Base-by-base conservation (phyloP, 2,888 invertebrate genomes). In the Stenchaetothrips biformis region DNA sequence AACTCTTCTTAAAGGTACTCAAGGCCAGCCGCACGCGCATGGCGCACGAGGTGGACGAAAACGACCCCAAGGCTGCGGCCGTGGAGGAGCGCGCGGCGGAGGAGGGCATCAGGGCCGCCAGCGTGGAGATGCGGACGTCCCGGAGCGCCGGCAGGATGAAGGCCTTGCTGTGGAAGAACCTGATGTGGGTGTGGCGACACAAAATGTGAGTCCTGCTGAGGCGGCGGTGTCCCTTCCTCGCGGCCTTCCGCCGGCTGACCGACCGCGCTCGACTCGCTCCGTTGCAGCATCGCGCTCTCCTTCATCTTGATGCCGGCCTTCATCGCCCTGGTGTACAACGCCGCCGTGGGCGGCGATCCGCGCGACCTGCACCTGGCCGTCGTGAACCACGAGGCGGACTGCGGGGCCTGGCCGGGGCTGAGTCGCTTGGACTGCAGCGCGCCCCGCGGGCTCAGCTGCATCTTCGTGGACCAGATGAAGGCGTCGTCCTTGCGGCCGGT, bases 251-350 rank as follows among this genome's bases (percentile, higher is more conserved):
- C 18, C 67, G 21, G 7, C 21, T 53, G 21, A 67, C 67, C 49
- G 7, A 7, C 49, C 49, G 8, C 49, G 49, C 53, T 53, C 59
- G 16, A 1, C 67, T 74, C 25, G 67, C 25, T 3, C 25, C 8
- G 0, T 11, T 25, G 25, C 67, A 74, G 67, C 21, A 74, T 74
- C 21, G 21, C 67, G 21, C 21, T 25, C 21, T 0, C 67, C 6
- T 21, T 74, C 67, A 21, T 21, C 2, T 74, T 74, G 25, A 25
- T 74, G 67, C 67, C 67, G 67, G 21, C 67, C 67, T 7, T 74
- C 67, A 74, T 74, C 67, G 67, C 67, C 21, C 67, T 74, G 21
- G 67, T 25, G 9, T 74, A 74, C 67, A 74, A 74, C 67, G 67
- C 25, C 67, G 67, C 25, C 25, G 67, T 74, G 2, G 67, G 67